Percentiles rank a stretch among this genome's conserved stretches.
Conservation (phyloP, 2,797 vertebrate species). For the Florisuga fusca region DNA sequence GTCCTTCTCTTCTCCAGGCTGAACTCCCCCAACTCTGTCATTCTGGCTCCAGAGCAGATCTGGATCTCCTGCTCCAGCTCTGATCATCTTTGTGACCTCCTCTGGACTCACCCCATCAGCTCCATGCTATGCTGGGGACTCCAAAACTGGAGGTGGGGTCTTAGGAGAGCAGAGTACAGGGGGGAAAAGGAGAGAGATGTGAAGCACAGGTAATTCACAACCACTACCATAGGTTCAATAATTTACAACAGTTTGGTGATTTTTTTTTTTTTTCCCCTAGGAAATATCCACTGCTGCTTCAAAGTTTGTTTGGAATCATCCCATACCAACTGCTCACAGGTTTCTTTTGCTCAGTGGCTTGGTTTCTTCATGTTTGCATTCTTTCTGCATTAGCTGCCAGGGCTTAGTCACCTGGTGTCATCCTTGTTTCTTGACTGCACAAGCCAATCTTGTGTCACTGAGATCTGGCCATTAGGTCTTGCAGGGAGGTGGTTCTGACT, state of each 20-base stretch:
- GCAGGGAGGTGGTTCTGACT: conserved; percentile 39
- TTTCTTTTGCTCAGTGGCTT: not conserved
- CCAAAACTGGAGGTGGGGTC: too few species aligned
- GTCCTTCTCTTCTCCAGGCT: too few species aligned
- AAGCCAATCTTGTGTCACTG: not conserved
- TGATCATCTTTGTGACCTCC: too few species aligned
- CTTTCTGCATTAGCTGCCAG: conserved; percentile 36
- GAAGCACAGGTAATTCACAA: too few species aligned
- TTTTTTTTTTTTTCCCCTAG: not conserved
- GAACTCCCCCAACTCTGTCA: too few species aligned
- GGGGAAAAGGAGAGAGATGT: not conserved
- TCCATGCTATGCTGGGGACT: too few species aligned
- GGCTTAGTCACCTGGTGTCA: conserved; percentile 28
- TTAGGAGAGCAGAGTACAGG: too few species aligned
- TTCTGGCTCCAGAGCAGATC: too few species aligned
- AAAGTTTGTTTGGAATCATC: not conserved
- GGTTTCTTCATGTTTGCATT: conserved; percentile 13
- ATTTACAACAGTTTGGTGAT: not conserved
- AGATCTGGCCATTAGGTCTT: conserved; percentile 16
- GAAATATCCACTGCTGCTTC: not conserved
- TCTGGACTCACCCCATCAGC: too few species aligned
- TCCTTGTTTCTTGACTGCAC: not conserved
- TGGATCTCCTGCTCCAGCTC: too few species aligned
- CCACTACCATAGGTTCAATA: not conserved
- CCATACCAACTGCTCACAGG: not conserved